These are phyloP conservation scores for Anhinga rufa DNA, from an alignment of 2,113 vertebrate species.

Conservation along the genomic window DNA sequence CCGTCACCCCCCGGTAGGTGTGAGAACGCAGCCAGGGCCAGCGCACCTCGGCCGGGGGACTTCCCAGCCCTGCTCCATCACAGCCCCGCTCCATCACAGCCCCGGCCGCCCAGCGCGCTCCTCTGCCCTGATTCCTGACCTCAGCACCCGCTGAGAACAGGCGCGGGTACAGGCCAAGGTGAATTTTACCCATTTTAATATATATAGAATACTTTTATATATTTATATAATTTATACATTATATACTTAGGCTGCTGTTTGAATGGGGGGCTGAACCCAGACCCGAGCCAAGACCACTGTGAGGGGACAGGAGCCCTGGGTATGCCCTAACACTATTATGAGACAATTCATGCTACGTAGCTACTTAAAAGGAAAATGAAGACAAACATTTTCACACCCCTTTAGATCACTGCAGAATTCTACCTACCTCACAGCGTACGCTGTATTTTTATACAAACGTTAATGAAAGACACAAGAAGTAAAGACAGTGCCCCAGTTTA, in stretches of 20 bases:
- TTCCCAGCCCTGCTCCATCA: not conserved
- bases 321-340: not conserved
- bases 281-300: fast-evolving
- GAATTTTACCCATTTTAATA: not conserved
- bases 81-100: too few relatives aligned
- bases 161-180: not conserved
- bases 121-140: not conserved
- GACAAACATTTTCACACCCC: not conserved
- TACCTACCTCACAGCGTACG: not conserved
- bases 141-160: not conserved
- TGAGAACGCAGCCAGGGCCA: not conserved
- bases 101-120: fast-evolving
- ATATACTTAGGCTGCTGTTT: not conserved
- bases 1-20: not conserved
- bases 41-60: not conserved
- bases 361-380: not conserved
- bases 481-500: not conserved
- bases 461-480: not conserved
- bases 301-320: not conserved
- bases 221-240: too few relatives aligned
- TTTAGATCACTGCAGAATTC: not conserved
- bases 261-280: not conserved
- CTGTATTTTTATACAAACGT: not conserved
- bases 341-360: not conserved
- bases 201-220: not conserved